These are phyloP conservation scores for Xanthia icteritia DNA, from an alignment of 2,888 invertebrate species.

Conservation along the genomic window DNA sequence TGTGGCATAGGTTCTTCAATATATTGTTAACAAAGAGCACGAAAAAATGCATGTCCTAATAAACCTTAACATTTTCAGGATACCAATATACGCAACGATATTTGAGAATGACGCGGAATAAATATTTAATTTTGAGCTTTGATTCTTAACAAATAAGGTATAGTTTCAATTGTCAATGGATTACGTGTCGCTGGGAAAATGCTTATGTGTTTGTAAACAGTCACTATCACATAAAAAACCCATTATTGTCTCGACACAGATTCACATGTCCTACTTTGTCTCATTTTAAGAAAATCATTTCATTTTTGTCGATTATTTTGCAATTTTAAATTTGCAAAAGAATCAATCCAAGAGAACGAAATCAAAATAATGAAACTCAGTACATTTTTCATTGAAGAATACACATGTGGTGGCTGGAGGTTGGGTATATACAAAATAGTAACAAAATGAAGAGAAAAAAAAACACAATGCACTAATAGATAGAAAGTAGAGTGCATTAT, in stretches of 20 bases:
- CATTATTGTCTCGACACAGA: constrained; percentile 48
- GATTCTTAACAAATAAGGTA: constrained; percentile 66
- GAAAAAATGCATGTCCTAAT: constrained; percentile 55
- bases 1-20: constrained; percentile 14
- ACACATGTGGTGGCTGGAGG: constrained; percentile 17
- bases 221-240: constrained; percentile 49
- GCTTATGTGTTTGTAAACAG: constrained; percentile 71
- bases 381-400: neutral
- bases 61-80: constrained; percentile 79
- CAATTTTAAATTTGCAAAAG: neutral
- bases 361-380: neutral
- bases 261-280: constrained; percentile 42
- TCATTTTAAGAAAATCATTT: constrained; percentile 37
- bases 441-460: neutral
- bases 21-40: constrained; percentile 34
- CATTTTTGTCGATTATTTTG: constrained; percentile 43
- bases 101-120: constrained; percentile 82
- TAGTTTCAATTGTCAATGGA: constrained; percentile 61
- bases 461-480: constrained; percentile 31
- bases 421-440: neutral
- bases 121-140: constrained; percentile 66
- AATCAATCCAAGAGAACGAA: neutral
- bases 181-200: constrained; percentile 70
- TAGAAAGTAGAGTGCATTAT: constrained; percentile 7
- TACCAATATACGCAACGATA: constrained; percentile 80